Evolutionary conservation across 2,797 vertebrate species (phyloP), one percentile per base, ranked within the genome.

Genomic region (Falco rusticolus): DNA sequence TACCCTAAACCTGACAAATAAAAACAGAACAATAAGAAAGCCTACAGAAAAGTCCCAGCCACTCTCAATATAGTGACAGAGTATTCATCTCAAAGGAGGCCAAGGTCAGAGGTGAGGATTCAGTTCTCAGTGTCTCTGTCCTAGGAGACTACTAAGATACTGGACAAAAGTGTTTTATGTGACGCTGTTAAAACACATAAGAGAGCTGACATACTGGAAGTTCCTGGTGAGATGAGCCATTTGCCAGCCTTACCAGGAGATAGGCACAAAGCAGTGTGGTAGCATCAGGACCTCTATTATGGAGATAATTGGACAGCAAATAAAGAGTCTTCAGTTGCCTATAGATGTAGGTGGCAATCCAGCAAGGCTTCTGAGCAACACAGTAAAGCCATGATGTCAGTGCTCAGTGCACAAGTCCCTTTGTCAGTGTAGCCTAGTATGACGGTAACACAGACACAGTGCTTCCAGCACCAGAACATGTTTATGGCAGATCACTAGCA

Each of bases 1-100:
- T 76, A 89, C 48, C 21, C 77, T 82, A 96, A 95, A 79, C 34
- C 59, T 59, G 64, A 72, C 89, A 90, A 92, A 91, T 84, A 68
- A 95, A 96, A 92, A 72, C 64, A 26, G 18, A 94, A 81, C 71
- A 89, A 74, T 83, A 87, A 84, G 56, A 72, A 90, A 87, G 39
- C 51, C 34, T 78, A 19, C 54, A 87, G 80, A 59, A 84, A 84
- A 92, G 50, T 79, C 70, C 34, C 70, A 95, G 47, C 16, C 12
- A 26, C 48, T 87, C 77, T 94, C 51, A 76, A 31, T 43, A 59
- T 11, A 76, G 70, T 64, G 76, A 65, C 28, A 78, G 54, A 88
- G 21, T 72, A 82, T 39, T 87, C 41, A 39, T 93, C 89, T 94
- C 76, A 91, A 93, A 95, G 54, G 74, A 94, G 2, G 11, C 16